Base-by-base conservation (phyloP, 2,113 vertebrate genomes). In the Psilopogon haemacephalus region DNA sequence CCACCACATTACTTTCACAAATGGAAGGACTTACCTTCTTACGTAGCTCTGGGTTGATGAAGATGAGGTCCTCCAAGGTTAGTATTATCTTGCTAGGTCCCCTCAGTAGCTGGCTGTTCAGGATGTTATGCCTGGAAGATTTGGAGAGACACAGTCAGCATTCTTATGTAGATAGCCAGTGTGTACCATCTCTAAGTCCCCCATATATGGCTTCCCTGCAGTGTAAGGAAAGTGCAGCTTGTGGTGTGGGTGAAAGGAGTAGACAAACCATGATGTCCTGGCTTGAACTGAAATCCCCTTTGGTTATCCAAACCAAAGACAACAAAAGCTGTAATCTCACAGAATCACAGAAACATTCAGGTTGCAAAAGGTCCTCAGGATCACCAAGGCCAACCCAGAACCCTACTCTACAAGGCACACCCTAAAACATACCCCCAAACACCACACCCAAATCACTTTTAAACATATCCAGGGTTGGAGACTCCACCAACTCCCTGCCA, bases 51-150 rank as follows among this genome's bases (percentile, higher is more conserved):
- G 98, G 98, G 85, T 98, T 98, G 72, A 99, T 98, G 91, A 99
- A 99, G 17, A 98, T 95, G 0, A 99, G 98, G 93, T 99, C 98
- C 18, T 99, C 98, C 77, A 98, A 87, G 30, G 98, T 99, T 63
- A 99, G 75, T 40, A 99, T 93, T 84, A 99, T 98, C 93, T 98
- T 97, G 93, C 98, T 98, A 7, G 98, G 98, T 62, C 98, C 99
- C 96, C 97, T 98, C 84, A 98, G 95, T 68, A 99, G 90, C 75
- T 98, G 98, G 75, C 98, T 99, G 96, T 98, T 98, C 91, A 98
- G 97, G 92, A 99, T 96, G 68, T 91, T 97, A 87, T 94, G 93
- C 90, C 98, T 99, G 96, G 32, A 90, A 96, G 83, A 90, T 46
- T 83, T 52, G 56, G 63, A 76, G 58, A 85, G 23, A 3, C 42